A percentile compares a stretch with the other conserved stretches of the same genome.
phyloP scores from a whole-genome alignment of 1,140 invertebrate species.

The Diorhabda carinulata region DNA sequence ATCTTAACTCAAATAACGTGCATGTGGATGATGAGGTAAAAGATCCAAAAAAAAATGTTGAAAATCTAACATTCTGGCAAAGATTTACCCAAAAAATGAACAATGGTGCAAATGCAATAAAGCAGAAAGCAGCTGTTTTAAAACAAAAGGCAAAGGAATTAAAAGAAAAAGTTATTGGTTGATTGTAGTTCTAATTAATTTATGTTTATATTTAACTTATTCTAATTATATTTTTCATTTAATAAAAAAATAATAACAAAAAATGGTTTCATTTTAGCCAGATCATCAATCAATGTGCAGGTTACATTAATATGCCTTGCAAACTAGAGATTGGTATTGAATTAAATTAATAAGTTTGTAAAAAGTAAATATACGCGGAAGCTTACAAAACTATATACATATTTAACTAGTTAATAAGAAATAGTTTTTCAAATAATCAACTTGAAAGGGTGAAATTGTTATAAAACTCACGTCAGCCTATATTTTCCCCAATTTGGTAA shows the following conservation, averaged over 20 bases:
- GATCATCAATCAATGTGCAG: neutral
- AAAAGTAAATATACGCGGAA: too few relatives aligned
- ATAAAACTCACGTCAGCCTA: too few relatives aligned
- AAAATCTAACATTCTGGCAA: conserved; percentile 22
- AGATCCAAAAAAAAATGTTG: conserved; percentile 8
- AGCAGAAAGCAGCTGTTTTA: too few relatives aligned
- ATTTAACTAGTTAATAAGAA: too few relatives aligned
- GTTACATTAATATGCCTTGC: neutral
- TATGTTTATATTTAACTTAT: conserved; percentile 4
- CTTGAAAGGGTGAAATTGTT: too few relatives aligned
- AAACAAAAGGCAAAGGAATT: conserved; percentile 7
- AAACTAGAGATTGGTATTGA: neutral
- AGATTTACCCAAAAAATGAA: conserved; percentile 27
- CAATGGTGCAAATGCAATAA: conserved; percentile 12
- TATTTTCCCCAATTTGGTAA: too few relatives aligned
- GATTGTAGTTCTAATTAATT: conserved; percentile 3
- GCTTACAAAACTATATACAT: too few relatives aligned
- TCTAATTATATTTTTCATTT: conserved; percentile 5
- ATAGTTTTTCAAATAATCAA: too few relatives aligned
- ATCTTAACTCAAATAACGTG: too few relatives aligned
- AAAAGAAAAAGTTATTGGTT: conserved; percentile 26
- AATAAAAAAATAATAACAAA: neutral
- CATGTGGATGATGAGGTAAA: neutral
- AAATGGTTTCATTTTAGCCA: neutral
- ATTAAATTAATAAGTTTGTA: neutral